Percentiles rank a stretch among this genome's conserved stretches.
phyloP scores from a whole-genome alignment of 2,888 invertebrate genomes.

The Tortricodes alternella region DNA sequence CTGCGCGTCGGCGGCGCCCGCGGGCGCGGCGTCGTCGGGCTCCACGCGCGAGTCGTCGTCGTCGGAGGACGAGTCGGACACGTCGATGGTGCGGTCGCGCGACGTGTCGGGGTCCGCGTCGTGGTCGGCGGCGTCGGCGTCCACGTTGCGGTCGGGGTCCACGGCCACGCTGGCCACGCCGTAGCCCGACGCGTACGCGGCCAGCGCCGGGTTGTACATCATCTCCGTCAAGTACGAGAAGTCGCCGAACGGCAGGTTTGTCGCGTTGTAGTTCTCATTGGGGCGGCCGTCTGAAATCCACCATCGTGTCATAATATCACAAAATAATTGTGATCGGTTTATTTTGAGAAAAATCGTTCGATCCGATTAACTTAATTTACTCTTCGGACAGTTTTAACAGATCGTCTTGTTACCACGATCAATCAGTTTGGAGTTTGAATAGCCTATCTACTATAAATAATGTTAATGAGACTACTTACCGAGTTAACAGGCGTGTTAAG shows the following conservation, averaged over 20 bases:
- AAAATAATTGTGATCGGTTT: too few relatives aligned
- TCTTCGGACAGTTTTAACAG: too few relatives aligned
- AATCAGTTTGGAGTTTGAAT: neutral
- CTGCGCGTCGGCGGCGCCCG: conserved; percentile 66
- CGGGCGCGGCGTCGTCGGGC: conserved; percentile 61
- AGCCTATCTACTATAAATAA: conserved; percentile 15
- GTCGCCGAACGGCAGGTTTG: conserved; percentile 80
- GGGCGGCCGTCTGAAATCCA: conserved; percentile 73
- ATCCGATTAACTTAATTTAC: too few relatives aligned
- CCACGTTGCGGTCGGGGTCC: conserved; percentile 62
- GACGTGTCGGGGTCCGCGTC: conserved; percentile 49
- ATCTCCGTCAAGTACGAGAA: conserved; percentile 80
- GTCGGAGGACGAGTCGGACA: conserved; percentile 68
- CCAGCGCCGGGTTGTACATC: conserved; percentile 67
- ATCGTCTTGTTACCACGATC: too few relatives aligned
- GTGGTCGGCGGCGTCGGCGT: conserved; percentile 53
- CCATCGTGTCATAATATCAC: too few relatives aligned
- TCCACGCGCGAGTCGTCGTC: conserved; percentile 67
- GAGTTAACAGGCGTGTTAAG: neutral
- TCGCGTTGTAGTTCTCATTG: conserved; percentile 80
- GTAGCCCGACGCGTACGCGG: conserved; percentile 67
- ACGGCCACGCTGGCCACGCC: conserved; percentile 64
- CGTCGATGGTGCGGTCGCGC: conserved; percentile 71
- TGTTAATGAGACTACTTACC: conserved; percentile 14
- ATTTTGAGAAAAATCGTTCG: too few relatives aligned